Evolutionary conservation across 2,113 vertebrate species (phyloP), one percentile per base, ranked within the genome.

Genomic region (Phalacrocorax aristotelis): DNA sequence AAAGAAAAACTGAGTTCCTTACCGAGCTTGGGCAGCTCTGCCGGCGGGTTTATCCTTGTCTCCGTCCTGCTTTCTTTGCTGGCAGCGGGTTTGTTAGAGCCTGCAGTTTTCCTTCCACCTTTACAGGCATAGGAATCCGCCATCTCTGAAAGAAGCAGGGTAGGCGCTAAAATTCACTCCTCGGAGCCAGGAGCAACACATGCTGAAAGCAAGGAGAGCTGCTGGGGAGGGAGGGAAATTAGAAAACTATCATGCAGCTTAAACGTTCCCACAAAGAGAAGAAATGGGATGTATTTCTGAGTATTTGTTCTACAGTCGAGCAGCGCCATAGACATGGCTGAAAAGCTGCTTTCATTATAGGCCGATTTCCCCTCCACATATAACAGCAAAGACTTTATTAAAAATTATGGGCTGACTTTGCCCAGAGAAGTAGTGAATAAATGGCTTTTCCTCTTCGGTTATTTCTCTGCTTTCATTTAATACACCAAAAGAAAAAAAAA

Each of bases 21-120:
- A 99, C 99, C 98, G 15, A 98, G 98, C 97, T 98, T 99, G 81
- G 98, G 97, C 74, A 98, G 98, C 90, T 99, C 98, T 4, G 97
- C 95, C 0, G 96, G 90, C 0, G 97, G 90, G 65, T 97, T 97
- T 92, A 98, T 98, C 74, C 98, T 98, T 4, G 98, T 96, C 91
- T 99, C 99, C 0, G 97, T 98, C 83, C 98, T 98, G 96, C 98
- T 95, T 18, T 98, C 98, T 84, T 98, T 99, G 91, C 98, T 97
- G 81, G 97, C 96, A 71, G 98, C 90, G 68, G 98, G 97, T 98
- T 97, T 99, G 96, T 98, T 97, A 78, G 98, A 98, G 34, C 98
- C 98, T 27, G 98, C 97, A 40, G 98, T 97, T 89, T 98, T 98
- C 97, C 98, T 99, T 98, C 98, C 98, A 91, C 98, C 97, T 97